phyloP scores from a whole-genome alignment of 1,140 invertebrate genomes.

The Drosophila ananassae region DNA sequence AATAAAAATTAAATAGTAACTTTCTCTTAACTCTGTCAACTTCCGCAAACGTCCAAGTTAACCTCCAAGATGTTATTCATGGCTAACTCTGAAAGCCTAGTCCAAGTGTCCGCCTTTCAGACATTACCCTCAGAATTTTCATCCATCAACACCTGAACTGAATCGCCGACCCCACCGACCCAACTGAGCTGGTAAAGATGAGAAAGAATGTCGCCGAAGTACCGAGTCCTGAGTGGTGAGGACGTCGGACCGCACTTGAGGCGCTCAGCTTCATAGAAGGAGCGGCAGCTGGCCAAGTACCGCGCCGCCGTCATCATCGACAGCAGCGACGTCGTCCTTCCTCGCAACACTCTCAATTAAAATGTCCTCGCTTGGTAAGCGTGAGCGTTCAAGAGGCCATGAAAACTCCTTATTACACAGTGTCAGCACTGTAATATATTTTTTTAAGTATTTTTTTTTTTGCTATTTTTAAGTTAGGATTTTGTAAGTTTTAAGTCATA shows the following conservation, averaged over 20 bases:
- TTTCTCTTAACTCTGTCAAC: neutral
- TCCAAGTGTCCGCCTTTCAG: conserved; percentile 46
- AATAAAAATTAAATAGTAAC: neutral
- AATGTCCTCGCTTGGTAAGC: conserved; percentile 81
- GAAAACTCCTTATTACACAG: conserved; percentile 81
- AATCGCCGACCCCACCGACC: conserved; percentile 11
- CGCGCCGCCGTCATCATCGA: conserved; percentile 40
- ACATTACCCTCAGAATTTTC: conserved; percentile 34
- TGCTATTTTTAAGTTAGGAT: neutral
- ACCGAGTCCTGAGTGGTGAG: conserved; percentile 23
- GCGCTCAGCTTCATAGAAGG: conserved; percentile 37
- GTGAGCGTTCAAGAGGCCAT: conserved; percentile 81
- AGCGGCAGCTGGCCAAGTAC: conserved; percentile 76
- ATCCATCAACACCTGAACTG: conserved; percentile 73
- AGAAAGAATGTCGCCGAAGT: conserved; percentile 42
- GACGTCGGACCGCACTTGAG: conserved; percentile 62
- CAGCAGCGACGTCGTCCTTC: conserved; percentile 38
- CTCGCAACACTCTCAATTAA: conserved; percentile 81
- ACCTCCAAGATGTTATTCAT: conserved; percentile 19
- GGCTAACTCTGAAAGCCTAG: conserved; percentile 29
- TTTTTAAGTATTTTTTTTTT: neutral
- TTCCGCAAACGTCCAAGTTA: conserved; percentile 15
- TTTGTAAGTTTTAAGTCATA: no score
- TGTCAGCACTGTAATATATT: conserved; percentile 54
- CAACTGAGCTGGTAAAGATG: conserved; percentile 5